Evolutionary conservation across 2,113 vertebrate species (phyloP), one percentile per base, ranked within the genome.

Genomic region (Lethenteron reissneri): DNA sequence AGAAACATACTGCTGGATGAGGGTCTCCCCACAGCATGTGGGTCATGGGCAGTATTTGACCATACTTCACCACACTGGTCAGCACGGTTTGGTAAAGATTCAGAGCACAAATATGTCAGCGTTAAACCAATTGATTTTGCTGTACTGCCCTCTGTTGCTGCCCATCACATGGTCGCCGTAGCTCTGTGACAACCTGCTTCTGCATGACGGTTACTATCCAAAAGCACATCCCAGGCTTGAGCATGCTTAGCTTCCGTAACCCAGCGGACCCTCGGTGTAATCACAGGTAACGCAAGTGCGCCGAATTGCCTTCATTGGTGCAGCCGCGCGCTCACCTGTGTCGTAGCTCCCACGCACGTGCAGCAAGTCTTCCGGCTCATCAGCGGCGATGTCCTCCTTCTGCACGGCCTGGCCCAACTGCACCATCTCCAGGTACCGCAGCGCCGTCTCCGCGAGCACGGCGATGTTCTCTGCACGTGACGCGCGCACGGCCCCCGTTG

Each of bases 301-400:
- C 41, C 41, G 41, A 41, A 41, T 41, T 41, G 41, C 5, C 41
- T 7, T 41, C 41, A 7, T 7, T 41, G 41, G 41, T 41, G 41
- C 41, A 41, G 41, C 41, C 41, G 5, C 41, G 41, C 3, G 5
- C 41, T 3, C 78, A 96, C 92, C 92, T 74, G 88, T 94, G 82
- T 99, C 92, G 57, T 99, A 97, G 78, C 90, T 97, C 73, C 92
- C 90, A 74, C 84, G 91, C 60, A 88, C 86, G 71, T 88, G 89
- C 21, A 87, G 84, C 0, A 77, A 79, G 75, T 92, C 94, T 80
- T 95, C 94, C 0, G 76, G 78, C 76, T 99, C 94, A 79, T 97
- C 94, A 62, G 85, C 83, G 57, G 81, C 86, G 58, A 85, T 76
- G 25, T 96, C 91, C 72, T 87, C 89, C 79, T 99, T 90, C 70